Evolutionary conservation across 2,888 invertebrate species (phyloP).

Genomic region (Clivina fossor): DNA sequence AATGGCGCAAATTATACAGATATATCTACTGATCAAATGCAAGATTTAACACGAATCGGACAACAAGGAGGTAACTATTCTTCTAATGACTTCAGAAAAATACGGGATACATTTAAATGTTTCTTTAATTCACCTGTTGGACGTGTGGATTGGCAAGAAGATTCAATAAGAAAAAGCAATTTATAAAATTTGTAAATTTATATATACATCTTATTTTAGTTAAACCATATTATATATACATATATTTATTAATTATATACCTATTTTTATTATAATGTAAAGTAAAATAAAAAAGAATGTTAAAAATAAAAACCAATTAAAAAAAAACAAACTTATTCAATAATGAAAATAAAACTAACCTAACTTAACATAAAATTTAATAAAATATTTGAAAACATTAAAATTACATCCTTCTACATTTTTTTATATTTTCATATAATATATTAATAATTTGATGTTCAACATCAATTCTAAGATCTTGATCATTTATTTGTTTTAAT

Average conservation of each 20-base stretch:
- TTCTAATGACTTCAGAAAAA: constrained; percentile 2
- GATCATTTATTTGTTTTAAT: background rate
- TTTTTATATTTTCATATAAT: constrained; percentile 9
- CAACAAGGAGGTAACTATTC: background rate
- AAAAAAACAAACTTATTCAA: background rate
- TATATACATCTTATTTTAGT: too few species aligned
- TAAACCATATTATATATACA: too few species aligned
- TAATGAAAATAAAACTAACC: background rate
- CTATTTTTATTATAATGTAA: too few species aligned
- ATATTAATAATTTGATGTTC: constrained; percentile 1
- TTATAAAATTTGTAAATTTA: background rate
- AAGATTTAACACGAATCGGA: constrained; percentile 1
- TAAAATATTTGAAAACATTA: background rate
- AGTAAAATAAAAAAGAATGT: background rate
- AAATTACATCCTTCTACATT: constrained; percentile 3
- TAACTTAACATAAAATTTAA: constrained; percentile 2
- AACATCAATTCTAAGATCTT: background rate
- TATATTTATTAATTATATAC: too few species aligned
- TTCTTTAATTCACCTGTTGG: constrained; percentile 6
- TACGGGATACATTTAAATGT: constrained; percentile 1
- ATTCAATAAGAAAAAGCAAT: background rate
- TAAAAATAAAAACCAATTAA: constrained; percentile 1
- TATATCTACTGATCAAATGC: background rate
- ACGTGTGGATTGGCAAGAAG: constrained; percentile 8
- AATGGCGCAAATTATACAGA: background rate